Base-by-base conservation (phyloP, 2,888 invertebrate species). In the Diloba caeruleocephala region DNA sequence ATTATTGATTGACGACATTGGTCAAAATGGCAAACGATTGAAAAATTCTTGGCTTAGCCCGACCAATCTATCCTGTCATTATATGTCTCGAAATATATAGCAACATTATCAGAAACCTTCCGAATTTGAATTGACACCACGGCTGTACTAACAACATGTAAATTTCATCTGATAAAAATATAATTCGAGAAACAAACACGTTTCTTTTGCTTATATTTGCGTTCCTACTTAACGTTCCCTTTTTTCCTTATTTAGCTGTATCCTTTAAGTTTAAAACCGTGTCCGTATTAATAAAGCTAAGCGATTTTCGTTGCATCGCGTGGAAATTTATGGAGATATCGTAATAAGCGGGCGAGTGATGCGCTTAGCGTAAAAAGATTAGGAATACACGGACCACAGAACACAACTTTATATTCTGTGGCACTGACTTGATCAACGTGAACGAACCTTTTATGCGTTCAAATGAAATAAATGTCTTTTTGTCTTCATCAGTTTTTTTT, bases 1-100 rank as follows among this genome's bases (percentile, higher is more conserved):
- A n/a, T n/a, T n/a, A n/a, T n/a, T n/a, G n/a, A n/a, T n/a, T n/a
- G n/a, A n/a, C n/a, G n/a, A n/a, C n/a, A n/a, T n/a, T n/a, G n/a
- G n/a, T n/a, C n/a, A n/a, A n/a, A n/a, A n/a, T n/a, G n/a, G n/a
- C n/a, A n/a, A n/a, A n/a, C n/a, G n/a, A n/a, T n/a, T n/a, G n/a
- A n/a, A n/a, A n/a, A n/a, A n/a, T n/a, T n/a, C n/a, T n/a, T n/a
- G n/a, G n/a, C n/a, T 32, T 41, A 32, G 34, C 13, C 7, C 14
- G 10, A 19, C 14, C 36, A 60, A 64, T 50, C 45, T 50, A 51
- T 56, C 12, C 26, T 43, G 1, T 38, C 19, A 34, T 38, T 51
- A 54, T 10, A 53, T 57, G 31, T 13, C 33, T 36, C 58, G 39
- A 14, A 46, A 19, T 42, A 19, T 34, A 17, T 10, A 21, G 15